A percentile compares a stretch with the other conserved stretches of the same genome.
Conservation (phyloP, 2,113 vertebrate species). For the Lates calcarifer region DNA sequence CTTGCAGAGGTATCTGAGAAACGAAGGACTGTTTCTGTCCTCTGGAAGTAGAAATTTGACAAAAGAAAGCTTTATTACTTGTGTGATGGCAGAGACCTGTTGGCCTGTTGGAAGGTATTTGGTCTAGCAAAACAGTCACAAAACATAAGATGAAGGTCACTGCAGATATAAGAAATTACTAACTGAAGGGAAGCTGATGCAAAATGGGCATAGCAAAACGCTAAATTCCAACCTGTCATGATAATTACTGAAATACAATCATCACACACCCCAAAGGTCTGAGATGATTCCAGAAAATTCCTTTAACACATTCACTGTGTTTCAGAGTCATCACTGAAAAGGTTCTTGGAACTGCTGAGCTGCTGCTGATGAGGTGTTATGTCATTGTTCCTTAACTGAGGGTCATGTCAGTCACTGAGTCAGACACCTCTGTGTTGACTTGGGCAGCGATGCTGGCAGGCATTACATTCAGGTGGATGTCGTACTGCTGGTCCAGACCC, state of each 20-base stretch:
- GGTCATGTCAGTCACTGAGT: slow-evolving; percentile 63
- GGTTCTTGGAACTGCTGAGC: neutral
- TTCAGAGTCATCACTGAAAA: neutral
- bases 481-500: slow-evolving; percentile 98
- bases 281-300: neutral
- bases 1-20: neutral
- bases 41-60: too few relatives aligned
- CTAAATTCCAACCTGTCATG: neutral
- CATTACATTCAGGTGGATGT: slow-evolving; percentile 90
- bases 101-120: neutral
- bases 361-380: neutral
- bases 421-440: slow-evolving; percentile 83
- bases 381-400: slow-evolving; percentile 66
- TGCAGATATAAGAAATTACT: neutral
- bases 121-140: too few relatives aligned
- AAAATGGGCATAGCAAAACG: neutral
- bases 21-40: too few relatives aligned
- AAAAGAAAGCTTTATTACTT: neutral
- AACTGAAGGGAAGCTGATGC: neutral
- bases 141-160: neutral
- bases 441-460: slow-evolving; percentile 82
- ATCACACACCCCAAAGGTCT: neutral
- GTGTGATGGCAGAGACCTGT: neutral
- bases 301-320: neutral
- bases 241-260: neutral